A percentile compares a stretch with the other conserved stretches of the same genome.
Conservation (phyloP, 2,797 vertebrate species). For the Hippoglossus hippoglossus region DNA sequence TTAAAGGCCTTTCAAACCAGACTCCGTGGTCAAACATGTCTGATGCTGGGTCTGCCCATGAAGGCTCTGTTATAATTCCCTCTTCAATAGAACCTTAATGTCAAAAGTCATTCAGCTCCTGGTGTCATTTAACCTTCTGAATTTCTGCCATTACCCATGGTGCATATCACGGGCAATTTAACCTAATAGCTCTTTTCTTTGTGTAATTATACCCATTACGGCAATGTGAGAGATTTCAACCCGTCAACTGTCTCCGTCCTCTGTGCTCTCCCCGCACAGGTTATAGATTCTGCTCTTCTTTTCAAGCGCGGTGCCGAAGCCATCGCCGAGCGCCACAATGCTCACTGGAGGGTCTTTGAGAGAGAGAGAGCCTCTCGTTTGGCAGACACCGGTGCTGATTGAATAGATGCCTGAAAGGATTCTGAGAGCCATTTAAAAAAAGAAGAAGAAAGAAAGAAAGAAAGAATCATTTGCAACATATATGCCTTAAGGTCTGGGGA, state of each 20-base stretch:
- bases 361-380: constrained; percentile 50
- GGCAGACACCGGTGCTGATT: constrained; percentile 61
- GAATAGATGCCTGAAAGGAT: constrained; percentile 71
- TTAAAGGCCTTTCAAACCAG: constrained; percentile 60
- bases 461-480: constrained; percentile 38
- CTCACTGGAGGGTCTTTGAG: constrained; percentile 59
- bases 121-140: constrained; percentile 81
- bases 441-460: constrained; percentile 10
- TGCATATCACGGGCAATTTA: constrained; percentile 79
- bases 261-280: constrained; percentile 39
- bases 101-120: constrained; percentile 70
- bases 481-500: constrained; percentile 52
- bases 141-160: constrained; percentile 72
- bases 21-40: constrained; percentile 41
- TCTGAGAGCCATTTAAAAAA: constrained; percentile 35
- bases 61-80: constrained; percentile 62
- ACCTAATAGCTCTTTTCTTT: constrained; percentile 79
- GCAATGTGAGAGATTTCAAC: constrained; percentile 71
- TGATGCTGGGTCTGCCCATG: constrained; percentile 53
- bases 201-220: constrained; percentile 80
- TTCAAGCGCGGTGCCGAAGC: constrained; percentile 58
- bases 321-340: constrained; percentile 54
- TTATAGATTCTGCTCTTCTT: constrained; percentile 67
- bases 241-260: constrained; percentile 62
- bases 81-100: constrained; percentile 65